Evolutionary conservation across 2,888 invertebrate genomes (phyloP).

Genomic region (Scaptodrosophila latifasciaeformis): DNA sequence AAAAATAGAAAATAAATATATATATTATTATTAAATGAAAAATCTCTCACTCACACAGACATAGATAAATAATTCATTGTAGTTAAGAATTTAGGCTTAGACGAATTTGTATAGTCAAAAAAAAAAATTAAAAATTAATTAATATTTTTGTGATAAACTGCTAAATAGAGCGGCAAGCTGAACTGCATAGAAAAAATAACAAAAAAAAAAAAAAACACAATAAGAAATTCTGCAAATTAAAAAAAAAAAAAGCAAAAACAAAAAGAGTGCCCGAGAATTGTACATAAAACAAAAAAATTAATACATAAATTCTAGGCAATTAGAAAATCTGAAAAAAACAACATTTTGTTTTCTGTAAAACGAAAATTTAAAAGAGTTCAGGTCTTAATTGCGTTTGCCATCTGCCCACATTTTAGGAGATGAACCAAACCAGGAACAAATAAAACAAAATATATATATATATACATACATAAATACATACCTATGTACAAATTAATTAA

Average conservation of each 20-base stretch:
- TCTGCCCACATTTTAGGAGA: too few species aligned
- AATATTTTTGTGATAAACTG: not conserved
- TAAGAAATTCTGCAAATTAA: constrained; percentile 10
- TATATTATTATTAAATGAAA: not conserved
- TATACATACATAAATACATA: too few species aligned
- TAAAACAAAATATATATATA: too few species aligned
- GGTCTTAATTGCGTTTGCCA: too few species aligned
- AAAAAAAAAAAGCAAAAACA: constrained; percentile 10
- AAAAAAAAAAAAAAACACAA: constrained; percentile 14
- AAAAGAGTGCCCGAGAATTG: constrained; percentile 51
- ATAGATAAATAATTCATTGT: too few species aligned
- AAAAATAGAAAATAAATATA: not conserved
- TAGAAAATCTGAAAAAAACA: too few species aligned
- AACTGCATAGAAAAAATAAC: constrained; percentile 3
- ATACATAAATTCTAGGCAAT: too few species aligned
- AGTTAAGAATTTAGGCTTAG: not conserved
- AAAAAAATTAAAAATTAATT: not conserved
- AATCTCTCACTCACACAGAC: too few species aligned
- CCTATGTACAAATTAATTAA: too few species aligned
- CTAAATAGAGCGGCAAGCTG: constrained; percentile 25
- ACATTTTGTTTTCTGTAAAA: too few species aligned
- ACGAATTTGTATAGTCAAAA: not conserved
- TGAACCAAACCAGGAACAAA: too few species aligned
- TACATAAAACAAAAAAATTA: constrained; percentile 44
- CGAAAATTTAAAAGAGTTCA: too few species aligned